Conservation (phyloP, 2,888 invertebrate species). For the Pseudeuparius sepicola region DNA sequence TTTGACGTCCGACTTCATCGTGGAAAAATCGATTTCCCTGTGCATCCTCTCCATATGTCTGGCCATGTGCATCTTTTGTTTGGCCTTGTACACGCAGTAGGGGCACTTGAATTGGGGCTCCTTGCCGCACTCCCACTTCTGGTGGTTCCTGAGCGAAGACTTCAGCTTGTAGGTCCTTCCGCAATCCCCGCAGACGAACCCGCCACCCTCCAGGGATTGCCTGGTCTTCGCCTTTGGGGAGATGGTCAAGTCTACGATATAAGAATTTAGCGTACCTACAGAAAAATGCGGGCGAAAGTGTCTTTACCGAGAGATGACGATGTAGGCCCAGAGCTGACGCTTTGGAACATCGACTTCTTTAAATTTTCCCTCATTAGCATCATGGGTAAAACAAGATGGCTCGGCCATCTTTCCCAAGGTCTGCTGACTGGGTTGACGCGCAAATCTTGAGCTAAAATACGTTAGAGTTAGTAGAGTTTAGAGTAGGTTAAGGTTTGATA, state of each 20-base stretch:
- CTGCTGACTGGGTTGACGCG: constrained; percentile 47
- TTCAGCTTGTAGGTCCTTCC: constrained; percentile 79
- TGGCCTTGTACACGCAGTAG: constrained; percentile 74
- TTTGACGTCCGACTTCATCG: no score
- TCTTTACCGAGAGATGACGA: no score
- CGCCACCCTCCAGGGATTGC: constrained; percentile 37
- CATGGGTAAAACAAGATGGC: constrained; percentile 62
- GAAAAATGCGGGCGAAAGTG: no score
- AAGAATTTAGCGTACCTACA: no score
- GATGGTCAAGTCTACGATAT: no score
- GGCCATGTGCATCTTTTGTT: constrained; percentile 77
- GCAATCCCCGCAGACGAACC: constrained; percentile 72
- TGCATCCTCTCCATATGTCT: constrained; percentile 78
- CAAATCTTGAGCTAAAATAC: constrained; percentile 55
- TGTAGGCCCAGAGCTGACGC: background rate
- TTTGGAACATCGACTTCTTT: constrained; percentile 35
- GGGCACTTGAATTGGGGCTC: constrained; percentile 77
- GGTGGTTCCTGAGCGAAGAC: constrained; percentile 72
- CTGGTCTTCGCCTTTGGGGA: no score
- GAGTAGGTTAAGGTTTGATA: no score
- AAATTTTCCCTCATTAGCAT: constrained; percentile 49
- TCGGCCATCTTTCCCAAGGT: constrained; percentile 66
- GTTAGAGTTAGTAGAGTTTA: no score
- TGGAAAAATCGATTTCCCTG: constrained; percentile 41
- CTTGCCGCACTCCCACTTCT: constrained; percentile 80